Conservation (phyloP, 2,113 vertebrate genomes). For the Leptodactylus fuscus region DNA sequence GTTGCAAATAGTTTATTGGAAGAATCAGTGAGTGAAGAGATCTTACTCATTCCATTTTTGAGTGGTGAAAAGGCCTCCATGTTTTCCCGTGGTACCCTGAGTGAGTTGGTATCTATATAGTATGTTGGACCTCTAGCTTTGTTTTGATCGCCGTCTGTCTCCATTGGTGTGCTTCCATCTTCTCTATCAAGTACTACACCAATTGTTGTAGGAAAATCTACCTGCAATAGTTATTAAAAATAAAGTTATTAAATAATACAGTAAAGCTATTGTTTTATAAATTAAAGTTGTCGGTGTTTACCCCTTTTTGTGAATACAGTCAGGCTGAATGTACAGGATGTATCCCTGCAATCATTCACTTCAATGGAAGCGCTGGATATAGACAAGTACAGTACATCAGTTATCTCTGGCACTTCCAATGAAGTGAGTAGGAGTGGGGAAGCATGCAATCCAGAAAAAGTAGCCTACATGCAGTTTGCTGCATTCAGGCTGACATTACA, state of each 20-base stretch:
- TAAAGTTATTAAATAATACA: background rate
- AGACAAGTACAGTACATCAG: too few relatives aligned
- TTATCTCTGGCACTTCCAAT: too few relatives aligned
- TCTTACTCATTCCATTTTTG: conserved; percentile 98
- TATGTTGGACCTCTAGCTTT: conserved; percentile 93
- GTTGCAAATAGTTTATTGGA: too few relatives aligned
- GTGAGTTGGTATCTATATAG: conserved; percentile 95
- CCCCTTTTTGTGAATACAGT: too few relatives aligned
- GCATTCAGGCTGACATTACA: too few relatives aligned
- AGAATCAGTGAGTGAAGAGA: conserved; percentile 38
- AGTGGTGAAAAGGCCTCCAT: conserved; percentile 98
- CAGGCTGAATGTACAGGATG: too few relatives aligned
- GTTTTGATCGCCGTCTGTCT: conserved; percentile 93
- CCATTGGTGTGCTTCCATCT: conserved; percentile 93
- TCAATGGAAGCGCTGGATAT: too few relatives aligned
- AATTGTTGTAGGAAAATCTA: conserved; percentile 97
- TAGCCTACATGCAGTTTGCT: too few relatives aligned
- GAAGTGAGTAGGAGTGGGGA: too few relatives aligned
- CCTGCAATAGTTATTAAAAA: conserved; percentile 72
- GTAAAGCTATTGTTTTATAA: background rate
- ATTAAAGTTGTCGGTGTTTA: too few relatives aligned
- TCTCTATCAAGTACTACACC: conserved; percentile 93
- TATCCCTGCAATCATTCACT: too few relatives aligned
- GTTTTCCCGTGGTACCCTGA: conserved; percentile 92
- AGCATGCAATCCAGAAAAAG: too few relatives aligned